Evolutionary conservation across 2,888 invertebrate species (phyloP).

Genomic region (Nomada lathburiana): DNA sequence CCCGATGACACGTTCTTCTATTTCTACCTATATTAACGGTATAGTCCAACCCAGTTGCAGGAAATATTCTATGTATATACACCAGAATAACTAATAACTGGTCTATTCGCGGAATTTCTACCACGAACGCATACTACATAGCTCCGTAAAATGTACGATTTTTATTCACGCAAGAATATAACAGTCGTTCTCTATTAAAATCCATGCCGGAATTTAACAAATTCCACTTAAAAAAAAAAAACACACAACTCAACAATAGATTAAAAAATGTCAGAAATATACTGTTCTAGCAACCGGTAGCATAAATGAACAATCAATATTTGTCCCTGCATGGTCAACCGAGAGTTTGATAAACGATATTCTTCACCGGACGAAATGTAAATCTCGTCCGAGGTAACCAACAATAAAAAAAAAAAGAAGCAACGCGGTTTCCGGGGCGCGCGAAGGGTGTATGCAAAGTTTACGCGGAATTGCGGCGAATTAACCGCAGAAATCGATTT

Average conservation of each 20-base stretch:
- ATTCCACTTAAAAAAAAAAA: background rate
- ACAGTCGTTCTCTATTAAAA: too few species aligned
- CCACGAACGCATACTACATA: background rate
- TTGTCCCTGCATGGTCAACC: background rate
- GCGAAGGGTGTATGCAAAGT: conserved; percentile 39
- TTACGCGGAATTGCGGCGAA: conserved; percentile 44
- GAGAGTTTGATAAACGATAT: background rate
- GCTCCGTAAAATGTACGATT: background rate
- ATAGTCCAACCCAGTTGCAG: background rate
- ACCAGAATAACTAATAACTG: background rate
- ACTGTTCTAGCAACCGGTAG: background rate
- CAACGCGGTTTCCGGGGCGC: conserved; percentile 2
- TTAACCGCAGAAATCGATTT: conserved; percentile 63
- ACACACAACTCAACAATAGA: too few species aligned
- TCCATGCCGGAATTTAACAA: background rate
- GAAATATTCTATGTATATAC: background rate
- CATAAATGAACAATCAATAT: background rate
- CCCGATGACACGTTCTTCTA: background rate
- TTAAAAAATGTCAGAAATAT: too few species aligned
- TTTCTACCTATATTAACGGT: background rate
- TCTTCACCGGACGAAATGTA: background rate
- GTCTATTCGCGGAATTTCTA: background rate
- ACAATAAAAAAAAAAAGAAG: conserved; percentile 1
- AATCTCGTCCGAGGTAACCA: background rate
- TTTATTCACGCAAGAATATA: background rate